These are phyloP conservation scores for Standfussiana lucernea DNA, from an alignment of 2,888 invertebrate species.

Conservation along the genomic window DNA sequence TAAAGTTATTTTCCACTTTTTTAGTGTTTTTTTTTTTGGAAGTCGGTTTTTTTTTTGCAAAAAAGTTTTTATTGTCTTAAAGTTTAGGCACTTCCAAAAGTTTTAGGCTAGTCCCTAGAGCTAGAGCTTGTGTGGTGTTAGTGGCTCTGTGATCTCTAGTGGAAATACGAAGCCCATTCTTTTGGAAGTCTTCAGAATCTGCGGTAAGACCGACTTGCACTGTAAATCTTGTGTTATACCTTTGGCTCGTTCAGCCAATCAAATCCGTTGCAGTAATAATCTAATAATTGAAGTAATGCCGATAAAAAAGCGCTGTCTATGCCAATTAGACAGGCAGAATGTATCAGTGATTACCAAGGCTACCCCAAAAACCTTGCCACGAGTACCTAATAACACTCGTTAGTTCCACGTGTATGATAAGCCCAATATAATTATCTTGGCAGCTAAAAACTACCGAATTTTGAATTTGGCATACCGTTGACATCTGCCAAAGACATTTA, in stretches of 20 bases:
- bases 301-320: not conserved
- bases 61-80: no score
- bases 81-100: not conserved
- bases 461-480: not conserved
- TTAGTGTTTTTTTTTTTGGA: no score
- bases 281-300: not conserved
- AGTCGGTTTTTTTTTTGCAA: no score
- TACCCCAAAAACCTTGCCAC: not conserved
- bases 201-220: not conserved
- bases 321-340: not conserved
- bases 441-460: conserved; percentile 6
- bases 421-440: conserved; percentile 25
- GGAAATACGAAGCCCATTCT: not conserved
- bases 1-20: no score
- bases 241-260: not conserved
- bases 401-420: conserved; percentile 7
- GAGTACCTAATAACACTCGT: not conserved
- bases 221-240: not conserved
- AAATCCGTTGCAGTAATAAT: not conserved
- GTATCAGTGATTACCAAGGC: not conserved
- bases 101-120: no score
- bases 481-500: conserved; percentile 1
- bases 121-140: not conserved
- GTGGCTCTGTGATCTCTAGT: not conserved
- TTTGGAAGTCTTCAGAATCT: not conserved